A percentile compares a stretch with the other conserved stretches of the same genome.
Evolutionary conservation across 2,113 vertebrate genomes (phyloP).

Genomic region (Enhydra lutris): DNA sequence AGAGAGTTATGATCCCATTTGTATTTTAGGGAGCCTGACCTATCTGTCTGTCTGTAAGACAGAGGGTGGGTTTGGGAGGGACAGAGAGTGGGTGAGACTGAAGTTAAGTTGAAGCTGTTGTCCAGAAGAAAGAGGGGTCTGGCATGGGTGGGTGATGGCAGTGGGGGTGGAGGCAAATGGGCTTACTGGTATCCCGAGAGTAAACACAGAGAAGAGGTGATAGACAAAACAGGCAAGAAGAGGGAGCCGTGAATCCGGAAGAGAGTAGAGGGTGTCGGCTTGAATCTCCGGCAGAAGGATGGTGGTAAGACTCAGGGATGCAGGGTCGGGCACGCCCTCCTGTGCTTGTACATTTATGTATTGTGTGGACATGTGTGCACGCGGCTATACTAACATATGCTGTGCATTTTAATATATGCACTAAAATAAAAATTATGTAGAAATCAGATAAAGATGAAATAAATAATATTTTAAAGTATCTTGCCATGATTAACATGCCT

Average conservation of each 20-base stretch:
- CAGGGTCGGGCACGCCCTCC: accelerated
- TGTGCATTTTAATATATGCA: conserved; percentile 44
- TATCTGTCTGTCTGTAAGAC: neutral
- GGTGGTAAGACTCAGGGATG: neutral
- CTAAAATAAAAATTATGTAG: conserved; percentile 53
- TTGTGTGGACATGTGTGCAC: neutral
- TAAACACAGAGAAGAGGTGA: neutral
- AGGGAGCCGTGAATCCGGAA: neutral
- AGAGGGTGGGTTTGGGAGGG: neutral
- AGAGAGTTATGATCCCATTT: neutral
- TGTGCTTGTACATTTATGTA: neutral
- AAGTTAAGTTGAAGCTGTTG: neutral
- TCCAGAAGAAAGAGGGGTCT: neutral
- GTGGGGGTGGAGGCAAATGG: neutral
- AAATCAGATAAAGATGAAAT: conserved; percentile 63
- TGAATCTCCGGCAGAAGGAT: neutral
- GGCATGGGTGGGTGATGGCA: neutral
- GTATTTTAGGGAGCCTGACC: neutral
- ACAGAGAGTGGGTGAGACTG: neutral
- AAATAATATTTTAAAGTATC: conserved; percentile 58
- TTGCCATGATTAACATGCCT: conserved; percentile 62
- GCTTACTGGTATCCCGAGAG: neutral
- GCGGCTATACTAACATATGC: neutral
- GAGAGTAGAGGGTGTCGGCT: neutral
- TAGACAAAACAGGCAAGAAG: neutral